Conservation (phyloP, 2,113 vertebrate genomes). For the Suncus etruscus region DNA sequence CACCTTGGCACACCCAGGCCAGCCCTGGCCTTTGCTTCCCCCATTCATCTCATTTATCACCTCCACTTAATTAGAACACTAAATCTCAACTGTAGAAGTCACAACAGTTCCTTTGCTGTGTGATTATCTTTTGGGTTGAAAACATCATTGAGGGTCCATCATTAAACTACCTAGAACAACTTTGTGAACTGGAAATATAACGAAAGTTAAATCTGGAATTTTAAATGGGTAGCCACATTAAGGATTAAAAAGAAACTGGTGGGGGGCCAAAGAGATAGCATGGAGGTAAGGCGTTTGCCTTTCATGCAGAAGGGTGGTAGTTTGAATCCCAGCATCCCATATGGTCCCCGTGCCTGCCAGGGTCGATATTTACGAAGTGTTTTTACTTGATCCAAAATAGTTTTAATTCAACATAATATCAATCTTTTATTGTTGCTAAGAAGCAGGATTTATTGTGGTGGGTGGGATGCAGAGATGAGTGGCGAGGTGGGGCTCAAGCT, state of each 20-base stretch:
- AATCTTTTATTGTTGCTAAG: too few relatives aligned
- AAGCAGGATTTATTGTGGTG: too few relatives aligned
- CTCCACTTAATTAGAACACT: slow-evolving; percentile 35
- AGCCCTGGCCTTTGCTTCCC: not conserved
- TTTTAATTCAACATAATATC: not conserved
- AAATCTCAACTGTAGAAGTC: not conserved
- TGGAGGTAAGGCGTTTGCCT: too few relatives aligned
- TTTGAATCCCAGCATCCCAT: too few relatives aligned
- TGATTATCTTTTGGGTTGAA: not conserved
- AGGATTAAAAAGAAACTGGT: slow-evolving; percentile 16
- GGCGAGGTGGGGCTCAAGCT: too few relatives aligned
- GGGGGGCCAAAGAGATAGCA: too few relatives aligned
- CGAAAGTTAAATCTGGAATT: not conserved
- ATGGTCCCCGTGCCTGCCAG: too few relatives aligned
- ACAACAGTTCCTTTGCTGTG: not conserved
- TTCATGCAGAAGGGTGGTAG: too few relatives aligned
- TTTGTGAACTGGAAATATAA: not conserved
- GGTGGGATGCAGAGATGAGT: too few relatives aligned
- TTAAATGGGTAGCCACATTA: not conserved
- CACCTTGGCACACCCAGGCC: not conserved
- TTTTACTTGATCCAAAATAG: slow-evolving; percentile 26
- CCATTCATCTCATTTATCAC: slow-evolving; percentile 12
- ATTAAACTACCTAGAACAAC: slow-evolving; percentile 19
- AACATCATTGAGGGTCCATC: not conserved
- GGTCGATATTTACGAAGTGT: not conserved